Evolutionary conservation across 2,888 invertebrate genomes (phyloP), one percentile per base, ranked within the genome.

Genomic region (Pyralis farinalis): DNA sequence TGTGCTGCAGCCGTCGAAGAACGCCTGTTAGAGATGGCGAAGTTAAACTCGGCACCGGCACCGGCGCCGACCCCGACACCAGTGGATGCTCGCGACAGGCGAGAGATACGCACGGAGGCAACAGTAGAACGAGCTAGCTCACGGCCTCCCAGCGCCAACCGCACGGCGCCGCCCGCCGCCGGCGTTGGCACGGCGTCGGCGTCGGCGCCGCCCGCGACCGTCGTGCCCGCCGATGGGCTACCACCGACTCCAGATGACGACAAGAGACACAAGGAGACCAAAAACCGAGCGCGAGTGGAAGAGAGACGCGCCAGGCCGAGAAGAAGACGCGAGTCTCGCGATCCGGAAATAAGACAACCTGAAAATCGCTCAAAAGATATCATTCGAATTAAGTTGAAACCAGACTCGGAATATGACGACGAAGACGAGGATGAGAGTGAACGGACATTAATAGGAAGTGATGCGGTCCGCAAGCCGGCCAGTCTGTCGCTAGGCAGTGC

Each of bases 341-440:
- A 81, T 36, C 74, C 82, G 1, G 82, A 83, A 44, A 81, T 81
- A 8, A 76, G 74, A 43, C 71, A 74, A 42, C 63, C 55, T 32
- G 58, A 59, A 7, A 83, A 84, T 48, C 64, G 64, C 27, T 67
- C 79, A 3, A 86, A 84, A 52, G 72, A 85, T 42, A 65, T 87
- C 11, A 85, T 94, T 50, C 83, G 94, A 44, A 94, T 94, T 46
- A 93, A 93, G 71, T 73, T 95, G 33, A 94, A 94, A 59, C 95
- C 95, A 0, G 94, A 95, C 65, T 91, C 93, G 34, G 91, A 94
- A 71, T 95, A 95, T 62, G 92, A 92, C 12, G 91, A 90, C 34
- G 76, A 89, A 6, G 46, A 51, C 3, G 34, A 44, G 1, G 58
- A 56, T 5, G 77, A 49, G 29, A 52, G 62, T 69, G 51, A 77